Conservation (phyloP, 2,797 vertebrate genomes). For the Cetoscarus ocellatus region DNA sequence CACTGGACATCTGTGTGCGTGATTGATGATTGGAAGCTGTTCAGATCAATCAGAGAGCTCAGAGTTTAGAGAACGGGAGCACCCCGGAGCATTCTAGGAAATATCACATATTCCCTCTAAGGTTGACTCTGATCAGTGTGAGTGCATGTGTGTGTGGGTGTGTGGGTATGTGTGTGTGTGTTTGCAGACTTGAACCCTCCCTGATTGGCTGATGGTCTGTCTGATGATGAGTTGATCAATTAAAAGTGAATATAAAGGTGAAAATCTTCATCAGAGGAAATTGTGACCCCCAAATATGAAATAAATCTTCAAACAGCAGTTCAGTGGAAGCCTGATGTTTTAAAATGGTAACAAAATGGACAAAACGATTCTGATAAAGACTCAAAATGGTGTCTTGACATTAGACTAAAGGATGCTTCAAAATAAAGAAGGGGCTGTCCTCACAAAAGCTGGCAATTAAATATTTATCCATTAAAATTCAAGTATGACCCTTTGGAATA, state of each 20-base stretch:
- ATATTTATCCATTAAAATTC: too few species aligned
- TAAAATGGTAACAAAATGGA: too few species aligned
- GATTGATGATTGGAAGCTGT: slow-evolving; percentile 37
- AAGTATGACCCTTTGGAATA: too few species aligned
- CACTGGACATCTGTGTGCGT: slow-evolving; percentile 20
- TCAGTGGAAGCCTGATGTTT: too few species aligned
- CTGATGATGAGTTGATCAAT: neutral
- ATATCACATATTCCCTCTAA: slow-evolving; percentile 56
- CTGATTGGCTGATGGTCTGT: neutral
- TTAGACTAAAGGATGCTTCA: too few species aligned
- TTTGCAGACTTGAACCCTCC: too few species aligned
- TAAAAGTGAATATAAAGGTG: neutral
- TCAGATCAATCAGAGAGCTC: slow-evolving; percentile 44
- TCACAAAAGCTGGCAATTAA: too few species aligned
- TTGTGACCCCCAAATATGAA: neutral
- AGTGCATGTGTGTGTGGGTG: slow-evolving; percentile 12
- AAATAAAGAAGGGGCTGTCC: too few species aligned
- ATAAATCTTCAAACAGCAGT: too few species aligned
- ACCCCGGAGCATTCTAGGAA: slow-evolving; percentile 55
- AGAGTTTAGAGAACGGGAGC: slow-evolving; percentile 35
- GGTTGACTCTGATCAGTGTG: slow-evolving; percentile 31
- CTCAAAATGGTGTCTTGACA: too few species aligned
- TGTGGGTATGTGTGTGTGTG: slow-evolving; percentile 12
- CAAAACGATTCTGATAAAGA: too few species aligned
- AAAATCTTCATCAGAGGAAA: neutral